phyloP scores from a whole-genome alignment of 2,113 vertebrate genomes.

The Sceloporus tristichus region DNA sequence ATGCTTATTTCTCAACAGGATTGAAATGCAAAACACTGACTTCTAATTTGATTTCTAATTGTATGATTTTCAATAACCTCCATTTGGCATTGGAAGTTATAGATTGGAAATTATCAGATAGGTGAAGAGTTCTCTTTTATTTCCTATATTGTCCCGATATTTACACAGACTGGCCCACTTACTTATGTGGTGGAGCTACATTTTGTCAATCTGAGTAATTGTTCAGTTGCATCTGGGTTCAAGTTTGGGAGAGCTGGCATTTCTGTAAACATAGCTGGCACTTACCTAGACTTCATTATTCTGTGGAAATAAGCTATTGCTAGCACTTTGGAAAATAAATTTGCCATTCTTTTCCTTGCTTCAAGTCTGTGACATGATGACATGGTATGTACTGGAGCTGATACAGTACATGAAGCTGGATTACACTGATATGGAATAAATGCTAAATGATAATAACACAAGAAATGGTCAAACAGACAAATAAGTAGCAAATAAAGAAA shows the following conservation, averaged over 20 bases:
- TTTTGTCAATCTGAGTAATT: constrained; percentile 51
- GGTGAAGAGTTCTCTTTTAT: constrained; percentile 61
- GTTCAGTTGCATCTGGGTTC: constrained; percentile 52
- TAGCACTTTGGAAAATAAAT: constrained; percentile 60
- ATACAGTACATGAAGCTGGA: constrained; percentile 2
- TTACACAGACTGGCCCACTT: constrained; percentile 44
- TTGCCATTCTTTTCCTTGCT: constrained; percentile 58
- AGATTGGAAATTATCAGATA: constrained; percentile 49
- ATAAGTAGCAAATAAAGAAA: not conserved
- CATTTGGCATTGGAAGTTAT: constrained; percentile 20
- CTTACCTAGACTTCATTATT: constrained; percentile 59
- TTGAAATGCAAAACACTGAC: constrained; percentile 51
- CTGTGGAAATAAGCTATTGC: constrained; percentile 63
- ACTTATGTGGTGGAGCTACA: constrained; percentile 18
- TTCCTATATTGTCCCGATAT: constrained; percentile 48
- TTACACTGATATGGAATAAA: constrained; percentile 25
- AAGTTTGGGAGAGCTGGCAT: constrained; percentile 46
- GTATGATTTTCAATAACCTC: constrained; percentile 65
- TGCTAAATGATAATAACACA: constrained; percentile 21
- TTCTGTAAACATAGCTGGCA: constrained; percentile 54
- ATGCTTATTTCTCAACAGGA: constrained; percentile 37
- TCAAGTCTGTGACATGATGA: constrained; percentile 60
- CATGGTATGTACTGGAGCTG: not conserved
- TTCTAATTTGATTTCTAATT: constrained; percentile 69
- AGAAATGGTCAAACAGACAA: not conserved